These are phyloP conservation scores for Gavialis gangeticus DNA, from an alignment of 2,113 vertebrate genomes.

Conservation along the genomic window DNA sequence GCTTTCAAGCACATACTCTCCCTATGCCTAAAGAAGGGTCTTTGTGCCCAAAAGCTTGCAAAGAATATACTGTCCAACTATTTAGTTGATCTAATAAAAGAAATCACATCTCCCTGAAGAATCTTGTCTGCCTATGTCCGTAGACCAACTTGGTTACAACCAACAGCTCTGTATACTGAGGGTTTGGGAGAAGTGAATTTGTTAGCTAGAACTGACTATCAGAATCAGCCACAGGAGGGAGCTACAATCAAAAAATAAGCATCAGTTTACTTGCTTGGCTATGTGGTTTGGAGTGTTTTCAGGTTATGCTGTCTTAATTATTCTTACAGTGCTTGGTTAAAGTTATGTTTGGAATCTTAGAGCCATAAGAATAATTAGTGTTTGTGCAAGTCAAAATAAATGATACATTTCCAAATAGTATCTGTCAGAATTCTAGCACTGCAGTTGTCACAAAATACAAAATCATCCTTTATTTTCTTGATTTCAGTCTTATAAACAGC, in stretches of 20 bases:
- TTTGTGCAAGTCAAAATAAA: neutral
- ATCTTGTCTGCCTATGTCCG: too few relatives aligned
- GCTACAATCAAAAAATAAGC: neutral
- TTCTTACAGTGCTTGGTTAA: neutral
- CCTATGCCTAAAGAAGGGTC: too few relatives aligned
- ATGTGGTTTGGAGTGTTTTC: fast-evolving
- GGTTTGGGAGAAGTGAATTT: neutral
- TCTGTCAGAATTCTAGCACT: neutral
- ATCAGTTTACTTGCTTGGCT: fast-evolving
- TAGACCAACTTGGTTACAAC: too few relatives aligned
- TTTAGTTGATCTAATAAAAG: too few relatives aligned
- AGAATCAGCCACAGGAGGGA: neutral
- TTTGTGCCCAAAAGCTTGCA: too few relatives aligned
- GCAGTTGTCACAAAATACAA: neutral
- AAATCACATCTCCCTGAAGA: too few relatives aligned
- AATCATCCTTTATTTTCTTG: neutral
- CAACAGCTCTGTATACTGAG: too few relatives aligned
- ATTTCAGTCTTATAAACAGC: neutral
- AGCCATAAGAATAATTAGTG: fast-evolving
- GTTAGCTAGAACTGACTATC: neutral
- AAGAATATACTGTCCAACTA: too few relatives aligned
- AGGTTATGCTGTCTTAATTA: neutral
- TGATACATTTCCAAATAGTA: neutral
- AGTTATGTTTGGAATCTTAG: fast-evolving
- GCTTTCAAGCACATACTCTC: too few relatives aligned